Evolutionary conservation across 2,113 vertebrate genomes (phyloP), one percentile per base, ranked within the genome.

Genomic region (Panthera tigris): DNA sequence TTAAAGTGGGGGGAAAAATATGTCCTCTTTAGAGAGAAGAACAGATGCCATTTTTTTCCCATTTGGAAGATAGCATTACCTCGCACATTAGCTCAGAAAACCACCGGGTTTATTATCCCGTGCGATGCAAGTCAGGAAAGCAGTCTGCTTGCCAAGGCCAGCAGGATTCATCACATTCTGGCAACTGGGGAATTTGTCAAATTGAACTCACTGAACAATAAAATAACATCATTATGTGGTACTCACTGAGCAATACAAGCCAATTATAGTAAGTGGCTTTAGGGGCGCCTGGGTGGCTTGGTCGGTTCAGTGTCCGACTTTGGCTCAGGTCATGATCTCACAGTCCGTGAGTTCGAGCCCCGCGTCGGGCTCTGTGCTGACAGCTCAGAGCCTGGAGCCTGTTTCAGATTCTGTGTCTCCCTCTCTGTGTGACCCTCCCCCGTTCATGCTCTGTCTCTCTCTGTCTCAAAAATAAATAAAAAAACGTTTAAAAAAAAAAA

Each of bases 1-100:
- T 86, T 86, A 78, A 95, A 85, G 31, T 36, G 4, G 27, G 7
- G 9, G 0, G 15, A 65, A n/a, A 81, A 93, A 91, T 74, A 69
- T 55, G 39, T 61, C n/a, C 74, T 85, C 74, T 88, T 96, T 65
- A 96, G 45, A 95, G 33, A 88, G 97, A 97, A 1, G 23, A 55
- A 39, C 48, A 61, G 23, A 82, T 61, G 21, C 80, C 39, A 18
- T 33, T 31, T 73, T 84, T 76, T 14, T 66, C 87, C 81, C 65
- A 76, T 57, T 88, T 92, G 57, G 36, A 96, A 97, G 81, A 93
- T 3, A 52, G 73, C 61, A 95, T 95, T 87, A 95, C 83, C 69
- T 96, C 3, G 4, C 39, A 94, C 6, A 15, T 63, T 93, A 95
- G 65, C 74, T 95, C 73, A 89, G 89, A 82, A 96, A 91, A 68